phyloP scores from a whole-genome alignment of 1,140 invertebrate genomes.

The Homarus americanus region DNA sequence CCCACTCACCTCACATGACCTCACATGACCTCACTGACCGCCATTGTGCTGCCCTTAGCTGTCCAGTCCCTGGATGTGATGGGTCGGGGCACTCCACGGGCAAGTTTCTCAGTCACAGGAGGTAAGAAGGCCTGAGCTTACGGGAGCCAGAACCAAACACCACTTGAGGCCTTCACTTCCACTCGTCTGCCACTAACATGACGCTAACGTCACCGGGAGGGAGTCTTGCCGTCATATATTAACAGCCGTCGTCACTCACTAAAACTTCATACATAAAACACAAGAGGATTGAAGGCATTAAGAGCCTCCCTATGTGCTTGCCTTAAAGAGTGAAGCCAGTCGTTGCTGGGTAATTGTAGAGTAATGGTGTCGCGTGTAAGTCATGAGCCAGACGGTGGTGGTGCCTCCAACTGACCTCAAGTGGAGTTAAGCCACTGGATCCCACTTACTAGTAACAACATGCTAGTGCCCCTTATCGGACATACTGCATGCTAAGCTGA shows the following conservation, averaged over 20 bases:
- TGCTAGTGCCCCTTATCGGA: slow-evolving; percentile 61
- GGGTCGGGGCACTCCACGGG: slow-evolving; percentile 97
- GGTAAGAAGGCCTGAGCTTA: slow-evolving; percentile 73
- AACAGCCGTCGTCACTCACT: slow-evolving; percentile 8
- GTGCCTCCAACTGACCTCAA: slow-evolving; percentile 66
- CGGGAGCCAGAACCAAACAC: slow-evolving; percentile 71
- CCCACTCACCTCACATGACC: slow-evolving; percentile 66
- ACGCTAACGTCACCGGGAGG: slow-evolving; percentile 20
- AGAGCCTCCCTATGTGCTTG: background rate
- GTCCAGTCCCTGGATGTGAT: slow-evolving; percentile 97
- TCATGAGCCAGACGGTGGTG: slow-evolving; percentile 29
- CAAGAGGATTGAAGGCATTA: background rate
- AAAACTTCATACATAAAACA: background rate
- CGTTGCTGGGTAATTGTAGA: background rate
- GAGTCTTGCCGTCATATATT: background rate
- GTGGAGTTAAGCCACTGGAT: slow-evolving; percentile 73
- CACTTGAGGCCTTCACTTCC: slow-evolving; percentile 73
- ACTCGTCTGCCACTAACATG: slow-evolving; percentile 56
- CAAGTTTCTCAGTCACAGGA: slow-evolving; percentile 93
- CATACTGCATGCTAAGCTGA: slow-evolving; percentile 72
- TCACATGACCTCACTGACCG: slow-evolving; percentile 68
- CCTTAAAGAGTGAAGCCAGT: background rate
- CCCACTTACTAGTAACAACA: slow-evolving; percentile 62
- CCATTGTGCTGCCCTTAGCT: slow-evolving; percentile 82
- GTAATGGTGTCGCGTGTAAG: slow-evolving; percentile 26